Evolutionary conservation across 2,888 invertebrate species (phyloP), one percentile per base, ranked within the genome.

Genomic region (Pteria penguin): DNA sequence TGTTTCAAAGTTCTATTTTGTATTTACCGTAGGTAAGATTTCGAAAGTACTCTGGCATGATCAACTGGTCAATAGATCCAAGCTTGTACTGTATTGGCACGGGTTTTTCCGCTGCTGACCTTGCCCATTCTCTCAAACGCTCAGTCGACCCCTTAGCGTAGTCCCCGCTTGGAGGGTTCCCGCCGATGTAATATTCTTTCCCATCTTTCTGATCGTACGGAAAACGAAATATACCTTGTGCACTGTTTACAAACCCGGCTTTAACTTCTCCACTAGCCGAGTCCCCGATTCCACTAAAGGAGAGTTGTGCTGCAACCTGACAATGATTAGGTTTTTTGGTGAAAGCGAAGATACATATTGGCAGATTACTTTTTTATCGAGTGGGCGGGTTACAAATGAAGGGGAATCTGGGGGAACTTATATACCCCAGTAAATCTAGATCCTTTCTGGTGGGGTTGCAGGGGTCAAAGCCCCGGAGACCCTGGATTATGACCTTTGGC

Each of bases 21-120:
- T n/a, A n/a, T 45, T 27, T 31, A 70, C 70, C 70, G 31, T 60
- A 60, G 8, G 55, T 57, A 14, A 68, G 31, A 18, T 55, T 29
- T 31, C 27, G 29, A 45, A 74, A 74, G 24, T 55, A 69, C 1
- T 69, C 62, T 29, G 74, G 68, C 11, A 3, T 32, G 14, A 74
- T 14, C 1, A 74, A 27, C 8, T 60, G 26, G 4, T 74, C 74
- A 14, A 74, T 74, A 11, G 74, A 74, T 2, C 67, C 26, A 14
- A 74, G 11, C 36, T 36, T 74, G 26, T 74, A 74, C 36, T 69
- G 68, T n/a, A 74, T 69, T 14, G 74, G 74, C 11, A 52, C 74
- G 8, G 74, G 74, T 24, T 74, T 74, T 33, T 74, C 74, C 24
- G 68, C 52, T 27, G 74, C 74, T 32, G 74, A 69, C 63, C 63